These are phyloP conservation scores for Coendou prehensilis DNA, from an alignment of 2,797 vertebrate species.

Conservation along the genomic window DNA sequence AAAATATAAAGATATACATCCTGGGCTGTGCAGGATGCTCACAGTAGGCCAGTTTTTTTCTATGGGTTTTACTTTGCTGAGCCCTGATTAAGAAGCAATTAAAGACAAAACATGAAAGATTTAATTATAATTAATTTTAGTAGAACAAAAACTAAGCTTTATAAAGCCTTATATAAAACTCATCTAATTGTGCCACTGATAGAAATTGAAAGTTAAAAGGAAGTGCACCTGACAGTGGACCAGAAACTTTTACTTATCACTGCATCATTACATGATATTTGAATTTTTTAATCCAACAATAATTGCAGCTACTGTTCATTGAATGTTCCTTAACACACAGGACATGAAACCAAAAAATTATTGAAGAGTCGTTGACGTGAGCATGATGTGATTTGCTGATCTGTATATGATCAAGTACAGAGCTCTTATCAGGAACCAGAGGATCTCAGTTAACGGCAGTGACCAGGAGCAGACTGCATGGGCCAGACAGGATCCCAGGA, in stretches of 20 bases:
- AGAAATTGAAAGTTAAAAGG: background rate
- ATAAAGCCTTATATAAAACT: background rate
- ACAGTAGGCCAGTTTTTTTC: background rate
- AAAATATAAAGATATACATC: background rate
- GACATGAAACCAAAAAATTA: background rate
- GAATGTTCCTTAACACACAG: background rate
- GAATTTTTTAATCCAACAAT: background rate
- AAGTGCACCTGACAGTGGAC: background rate
- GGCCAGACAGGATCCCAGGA: background rate
- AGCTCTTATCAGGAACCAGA: background rate
- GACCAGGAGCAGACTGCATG: background rate
- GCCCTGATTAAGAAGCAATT: background rate
- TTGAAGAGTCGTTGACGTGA: background rate
- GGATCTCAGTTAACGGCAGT: background rate
- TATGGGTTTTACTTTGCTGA: background rate
- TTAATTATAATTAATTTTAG: background rate
- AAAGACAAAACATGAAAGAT: background rate
- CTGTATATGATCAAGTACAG: background rate
- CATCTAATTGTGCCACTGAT: background rate
- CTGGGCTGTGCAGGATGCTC: background rate
- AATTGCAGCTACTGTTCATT: background rate
- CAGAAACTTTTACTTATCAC: background rate
- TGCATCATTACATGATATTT: background rate
- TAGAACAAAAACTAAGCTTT: background rate
- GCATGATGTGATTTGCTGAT: background rate